Evolutionary conservation across 2,888 invertebrate species (phyloP).

Genomic region (Cecidostiba fungosa): DNA sequence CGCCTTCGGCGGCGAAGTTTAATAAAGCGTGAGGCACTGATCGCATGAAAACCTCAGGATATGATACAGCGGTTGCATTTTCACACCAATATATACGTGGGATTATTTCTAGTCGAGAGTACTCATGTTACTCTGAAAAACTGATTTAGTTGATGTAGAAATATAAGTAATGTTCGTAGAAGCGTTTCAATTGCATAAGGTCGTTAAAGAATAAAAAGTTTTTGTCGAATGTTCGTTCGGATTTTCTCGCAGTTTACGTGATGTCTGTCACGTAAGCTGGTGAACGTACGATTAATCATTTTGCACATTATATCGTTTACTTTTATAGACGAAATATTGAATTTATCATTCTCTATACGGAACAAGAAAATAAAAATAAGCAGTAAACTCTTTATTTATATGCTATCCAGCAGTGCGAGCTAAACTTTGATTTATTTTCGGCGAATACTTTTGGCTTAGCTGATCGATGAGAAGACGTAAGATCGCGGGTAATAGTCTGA

Average conservation of each 20-base stretch:
- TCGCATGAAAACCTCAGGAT: background rate
- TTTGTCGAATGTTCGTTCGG: background rate
- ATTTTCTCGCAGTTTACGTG: conserved; percentile 9
- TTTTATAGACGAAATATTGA: no score
- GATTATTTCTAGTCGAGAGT: background rate
- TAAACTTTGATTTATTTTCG: no score
- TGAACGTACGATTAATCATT: background rate
- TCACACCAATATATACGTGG: background rate
- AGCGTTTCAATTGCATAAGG: no score
- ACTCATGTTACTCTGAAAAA: background rate
- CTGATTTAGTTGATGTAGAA: background rate
- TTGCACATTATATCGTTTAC: no score
- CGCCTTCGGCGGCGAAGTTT: background rate
- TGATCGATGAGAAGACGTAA: no score
- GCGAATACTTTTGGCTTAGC: no score
- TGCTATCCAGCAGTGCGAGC: no score
- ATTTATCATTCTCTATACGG: no score
- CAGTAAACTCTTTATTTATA: no score
- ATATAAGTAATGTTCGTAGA: background rate
- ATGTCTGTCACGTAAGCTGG: background rate
- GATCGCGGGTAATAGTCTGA: background rate
- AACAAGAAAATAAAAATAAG: background rate
- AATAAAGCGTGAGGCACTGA: background rate
- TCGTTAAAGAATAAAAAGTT: background rate
- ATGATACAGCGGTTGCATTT: background rate